phyloP scores from a whole-genome alignment of 2,888 invertebrate species.

The Apoda limacodes region DNA sequence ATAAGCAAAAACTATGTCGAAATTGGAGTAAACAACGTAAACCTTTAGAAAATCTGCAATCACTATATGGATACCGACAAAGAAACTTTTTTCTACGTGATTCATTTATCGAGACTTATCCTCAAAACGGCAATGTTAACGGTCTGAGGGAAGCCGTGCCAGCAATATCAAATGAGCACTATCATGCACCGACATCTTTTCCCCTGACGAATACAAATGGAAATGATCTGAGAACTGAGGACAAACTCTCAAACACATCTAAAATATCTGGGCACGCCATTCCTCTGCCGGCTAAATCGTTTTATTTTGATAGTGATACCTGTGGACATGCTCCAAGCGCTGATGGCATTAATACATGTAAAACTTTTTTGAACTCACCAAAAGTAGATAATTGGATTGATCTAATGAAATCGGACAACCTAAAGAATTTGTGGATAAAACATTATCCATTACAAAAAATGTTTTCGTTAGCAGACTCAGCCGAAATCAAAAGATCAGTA shows the following conservation, averaged over 20 bases:
- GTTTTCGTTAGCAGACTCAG: no score
- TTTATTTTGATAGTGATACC: background rate
- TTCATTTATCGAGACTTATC: slow-evolving; percentile 59
- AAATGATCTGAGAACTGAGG: slow-evolving; percentile 35
- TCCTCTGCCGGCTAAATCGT: slow-evolving; percentile 20
- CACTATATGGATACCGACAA: slow-evolving; percentile 43
- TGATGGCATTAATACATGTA: no score
- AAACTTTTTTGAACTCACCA: no score
- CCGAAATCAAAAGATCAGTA: no score
- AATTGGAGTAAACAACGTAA: slow-evolving; percentile 30
- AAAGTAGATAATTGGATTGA: no score
- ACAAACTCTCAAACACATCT: slow-evolving; percentile 29
- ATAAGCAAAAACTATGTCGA: slow-evolving; percentile 29
- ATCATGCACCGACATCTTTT: slow-evolving; percentile 50
- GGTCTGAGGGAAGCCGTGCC: slow-evolving; percentile 51
- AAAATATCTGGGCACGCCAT: slow-evolving; percentile 28
- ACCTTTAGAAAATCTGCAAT: slow-evolving; percentile 41
- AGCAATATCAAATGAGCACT: slow-evolving; percentile 54
- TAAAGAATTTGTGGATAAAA: slow-evolving; percentile 1
- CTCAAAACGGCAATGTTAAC: slow-evolving; percentile 59
- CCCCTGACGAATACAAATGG: slow-evolving; percentile 55
- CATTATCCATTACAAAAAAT: no score
- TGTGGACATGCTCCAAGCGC: background rate
- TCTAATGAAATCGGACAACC: background rate
- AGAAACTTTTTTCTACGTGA: slow-evolving; percentile 54